Percentiles rank a stretch among this genome's conserved stretches.
phyloP scores from a whole-genome alignment of 2,113 vertebrate genomes.

The Triplophysa tibetana region DNA sequence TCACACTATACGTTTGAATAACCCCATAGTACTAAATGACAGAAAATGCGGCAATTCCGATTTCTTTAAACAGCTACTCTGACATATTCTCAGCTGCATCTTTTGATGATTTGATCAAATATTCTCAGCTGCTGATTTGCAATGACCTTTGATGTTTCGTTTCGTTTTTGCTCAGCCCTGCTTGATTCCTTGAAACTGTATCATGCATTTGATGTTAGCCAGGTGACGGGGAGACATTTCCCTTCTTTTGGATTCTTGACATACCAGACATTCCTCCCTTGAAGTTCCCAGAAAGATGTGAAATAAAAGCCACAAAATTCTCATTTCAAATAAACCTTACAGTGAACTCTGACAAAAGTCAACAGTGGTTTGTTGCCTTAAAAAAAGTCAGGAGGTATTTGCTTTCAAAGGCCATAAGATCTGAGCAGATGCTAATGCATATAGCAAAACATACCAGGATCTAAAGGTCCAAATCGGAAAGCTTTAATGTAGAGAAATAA shows the following conservation, averaged over 20 bases:
- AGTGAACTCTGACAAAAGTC: background rate
- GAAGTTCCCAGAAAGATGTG: background rate
- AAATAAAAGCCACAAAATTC: constrained; percentile 2
- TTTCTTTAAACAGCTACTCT: background rate
- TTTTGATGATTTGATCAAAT: constrained; percentile 22
- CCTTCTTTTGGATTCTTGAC: constrained; percentile 7
- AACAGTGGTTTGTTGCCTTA: background rate
- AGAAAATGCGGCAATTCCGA: background rate
- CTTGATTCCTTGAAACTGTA: background rate
- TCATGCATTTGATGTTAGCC: background rate
- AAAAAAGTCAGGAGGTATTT: constrained; percentile 11
- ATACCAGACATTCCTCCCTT: constrained; percentile 28
- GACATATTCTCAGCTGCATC: background rate
- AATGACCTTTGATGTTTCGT: background rate
- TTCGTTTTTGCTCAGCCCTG: too few species aligned
- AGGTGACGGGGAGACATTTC: constrained; percentile 5
- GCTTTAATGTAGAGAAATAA: background rate
- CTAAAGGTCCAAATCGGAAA: background rate
- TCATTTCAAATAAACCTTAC: constrained; percentile 8
- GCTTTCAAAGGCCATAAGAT: constrained; percentile 1
- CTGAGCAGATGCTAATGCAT: background rate
- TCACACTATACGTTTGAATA: background rate
- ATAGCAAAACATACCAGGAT: background rate
- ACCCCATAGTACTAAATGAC: background rate
- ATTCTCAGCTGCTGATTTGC: constrained; percentile 5